A percentile compares a stretch with the other conserved stretches of the same genome.
Evolutionary conservation across 2,797 vertebrate species (phyloP).

Genomic region (Scolopax bukidnonensis): DNA sequence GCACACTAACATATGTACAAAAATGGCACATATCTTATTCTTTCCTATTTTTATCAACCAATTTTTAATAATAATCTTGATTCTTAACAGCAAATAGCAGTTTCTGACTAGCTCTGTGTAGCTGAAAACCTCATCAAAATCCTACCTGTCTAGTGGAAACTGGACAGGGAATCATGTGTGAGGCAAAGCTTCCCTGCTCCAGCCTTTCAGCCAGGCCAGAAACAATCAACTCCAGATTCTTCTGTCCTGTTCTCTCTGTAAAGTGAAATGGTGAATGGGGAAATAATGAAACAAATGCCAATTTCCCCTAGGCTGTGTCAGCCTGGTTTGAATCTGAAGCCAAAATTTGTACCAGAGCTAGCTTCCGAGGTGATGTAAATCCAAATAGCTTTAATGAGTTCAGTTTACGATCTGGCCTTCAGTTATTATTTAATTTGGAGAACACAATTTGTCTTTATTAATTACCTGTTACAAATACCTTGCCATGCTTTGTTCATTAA

Average conservation of each 20-base stretch:
- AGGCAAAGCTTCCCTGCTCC: background rate
- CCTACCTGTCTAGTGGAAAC: background rate
- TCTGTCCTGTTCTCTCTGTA: background rate
- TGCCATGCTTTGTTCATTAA: slow-evolving; percentile 3
- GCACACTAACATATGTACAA: background rate
- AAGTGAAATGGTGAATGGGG: background rate
- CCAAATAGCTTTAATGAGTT: slow-evolving; percentile 22
- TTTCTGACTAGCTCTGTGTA: background rate
- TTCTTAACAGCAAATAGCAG: background rate
- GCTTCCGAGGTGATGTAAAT: background rate
- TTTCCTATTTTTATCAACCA: background rate
- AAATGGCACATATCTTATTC: background rate
- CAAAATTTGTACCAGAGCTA: background rate
- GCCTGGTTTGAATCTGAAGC: background rate
- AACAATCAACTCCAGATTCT: background rate
- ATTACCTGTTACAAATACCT: background rate
- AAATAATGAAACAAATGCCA: background rate
- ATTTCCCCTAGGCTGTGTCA: background rate
- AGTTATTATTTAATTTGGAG: slow-evolving; percentile 30
- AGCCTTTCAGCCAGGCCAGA: background rate
- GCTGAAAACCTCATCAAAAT: background rate
- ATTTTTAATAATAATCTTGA: background rate
- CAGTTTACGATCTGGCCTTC: background rate
- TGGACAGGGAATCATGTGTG: background rate
- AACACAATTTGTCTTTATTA: slow-evolving; percentile 26